Base-by-base conservation (phyloP, 2,797 vertebrate species). In the Synaphobranchus kaupii region DNA sequence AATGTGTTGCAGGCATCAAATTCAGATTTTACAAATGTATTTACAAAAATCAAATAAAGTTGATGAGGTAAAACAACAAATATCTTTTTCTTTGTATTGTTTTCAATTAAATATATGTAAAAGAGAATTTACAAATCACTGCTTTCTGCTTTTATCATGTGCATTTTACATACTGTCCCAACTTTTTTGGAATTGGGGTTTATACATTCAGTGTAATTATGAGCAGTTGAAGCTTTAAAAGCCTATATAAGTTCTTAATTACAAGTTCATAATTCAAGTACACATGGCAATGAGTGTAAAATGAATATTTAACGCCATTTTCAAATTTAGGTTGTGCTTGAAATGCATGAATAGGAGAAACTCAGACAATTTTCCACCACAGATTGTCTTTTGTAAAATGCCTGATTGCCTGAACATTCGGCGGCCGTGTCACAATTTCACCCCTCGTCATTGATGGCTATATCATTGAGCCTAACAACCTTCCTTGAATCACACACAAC, bases 351-450 rank as follows among this genome's bases (percentile, higher is more conserved):
- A 34, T 71, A 28, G 68, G 66, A 12, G 56, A 58, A 20, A 58
- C n/a, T n/a, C n/a, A 10, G 60, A 39, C 15, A 71, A 85, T 20
- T 44, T 39, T 22, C 25, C 66, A 68, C 48, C 60, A 85, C 84
- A 84, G 83, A 68, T 85, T 47, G 13, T 48, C 63, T 73, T 71
- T 85, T 85, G 25, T 50, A 17, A 71, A 28, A 73, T 44, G 48
- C 68, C 66, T 76, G 68, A 73, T 73, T 52, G 63, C 47, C 28
- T 22, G 71, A 85, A 31, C 39, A 50, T 48, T 22, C n/a, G 7
- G 7, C 56, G 25, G 56, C 15, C 9, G 12, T 47, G 6, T 44
- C 34, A 44, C n/a, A 44, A 22, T 83, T 48, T 8, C 39, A 28
- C 0, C 9, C 28, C 68, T 73, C 31, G 13, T 31, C 12, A 31